Conservation (phyloP, 2,797 vertebrate genomes). For the Enteromius viviparus region DNA sequence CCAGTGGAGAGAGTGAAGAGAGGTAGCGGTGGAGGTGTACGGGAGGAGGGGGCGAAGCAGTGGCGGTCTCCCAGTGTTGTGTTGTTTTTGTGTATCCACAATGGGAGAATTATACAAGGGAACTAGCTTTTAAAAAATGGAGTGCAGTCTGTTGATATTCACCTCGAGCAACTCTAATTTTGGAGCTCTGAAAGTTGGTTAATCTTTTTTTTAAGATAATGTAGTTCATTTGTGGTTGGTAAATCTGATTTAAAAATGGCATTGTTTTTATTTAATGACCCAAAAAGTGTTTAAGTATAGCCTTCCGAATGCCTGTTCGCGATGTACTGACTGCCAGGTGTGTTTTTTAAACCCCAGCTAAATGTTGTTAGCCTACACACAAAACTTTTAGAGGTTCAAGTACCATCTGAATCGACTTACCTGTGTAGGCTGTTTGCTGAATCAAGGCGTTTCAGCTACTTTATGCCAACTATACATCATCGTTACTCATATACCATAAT, state of each 20-base stretch:
- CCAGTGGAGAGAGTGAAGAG: slow-evolving; percentile 62
- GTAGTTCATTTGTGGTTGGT: not conserved
- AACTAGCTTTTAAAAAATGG: not conserved
- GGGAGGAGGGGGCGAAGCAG: slow-evolving; percentile 51
- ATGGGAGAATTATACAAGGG: not conserved
- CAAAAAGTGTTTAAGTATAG: not conserved
- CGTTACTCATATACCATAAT: slow-evolving; percentile 5
- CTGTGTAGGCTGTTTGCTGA: slow-evolving; percentile 2
- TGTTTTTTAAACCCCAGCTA: not conserved
- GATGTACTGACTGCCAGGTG: not conserved
- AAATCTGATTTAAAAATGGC: not conserved
- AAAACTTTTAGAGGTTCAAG: not conserved
- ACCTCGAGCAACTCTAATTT: not conserved
- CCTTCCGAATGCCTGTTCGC: not conserved
- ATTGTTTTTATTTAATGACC: not conserved
- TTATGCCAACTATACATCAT: slow-evolving; percentile 1
- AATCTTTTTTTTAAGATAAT: not conserved
- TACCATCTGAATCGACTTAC: not conserved
- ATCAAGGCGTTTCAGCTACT: not conserved
- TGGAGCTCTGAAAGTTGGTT: not conserved
- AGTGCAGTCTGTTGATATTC: not conserved
- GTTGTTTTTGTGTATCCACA: slow-evolving; percentile 20
- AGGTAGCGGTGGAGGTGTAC: slow-evolving; percentile 65
- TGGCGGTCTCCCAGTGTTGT: slow-evolving; percentile 55
- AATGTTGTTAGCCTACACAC: not conserved